These are phyloP conservation scores for Sipha flava DNA, from an alignment of 1,140 invertebrate genomes.

Conservation along the genomic window DNA sequence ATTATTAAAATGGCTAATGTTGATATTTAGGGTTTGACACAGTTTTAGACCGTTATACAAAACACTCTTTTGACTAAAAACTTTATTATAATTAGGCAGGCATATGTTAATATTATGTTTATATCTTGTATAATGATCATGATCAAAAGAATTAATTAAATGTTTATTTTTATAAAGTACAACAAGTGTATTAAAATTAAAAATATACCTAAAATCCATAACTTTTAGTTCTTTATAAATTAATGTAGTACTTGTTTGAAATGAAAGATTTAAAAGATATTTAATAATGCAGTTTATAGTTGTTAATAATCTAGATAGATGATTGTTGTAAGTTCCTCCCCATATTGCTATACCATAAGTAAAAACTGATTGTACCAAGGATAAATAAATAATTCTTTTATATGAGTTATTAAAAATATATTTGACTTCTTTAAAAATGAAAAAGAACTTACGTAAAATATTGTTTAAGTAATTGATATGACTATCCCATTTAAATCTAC, in stretches of 20 bases:
- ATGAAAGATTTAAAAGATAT: no score
- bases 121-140: background rate
- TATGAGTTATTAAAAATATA: background rate
- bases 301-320: no score
- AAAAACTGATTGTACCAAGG: background rate
- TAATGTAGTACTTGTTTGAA: no score
- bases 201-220: no score
- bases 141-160: no score
- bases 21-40: background rate
- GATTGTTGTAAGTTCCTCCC: background rate
- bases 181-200: no score
- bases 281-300: no score
- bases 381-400: background rate
- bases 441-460: background rate
- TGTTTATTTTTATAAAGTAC: no score
- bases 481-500: background rate
- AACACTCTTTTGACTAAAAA: background rate
- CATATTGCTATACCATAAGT: background rate
- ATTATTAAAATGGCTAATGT: background rate
- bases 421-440: background rate
- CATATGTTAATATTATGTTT: background rate
- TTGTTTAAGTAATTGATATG: background rate
- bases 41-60: background rate
- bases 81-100: background rate
- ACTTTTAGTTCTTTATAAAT: no score